phyloP scores from a whole-genome alignment of 2,888 invertebrate genomes.

The Entomobrya proxima region DNA sequence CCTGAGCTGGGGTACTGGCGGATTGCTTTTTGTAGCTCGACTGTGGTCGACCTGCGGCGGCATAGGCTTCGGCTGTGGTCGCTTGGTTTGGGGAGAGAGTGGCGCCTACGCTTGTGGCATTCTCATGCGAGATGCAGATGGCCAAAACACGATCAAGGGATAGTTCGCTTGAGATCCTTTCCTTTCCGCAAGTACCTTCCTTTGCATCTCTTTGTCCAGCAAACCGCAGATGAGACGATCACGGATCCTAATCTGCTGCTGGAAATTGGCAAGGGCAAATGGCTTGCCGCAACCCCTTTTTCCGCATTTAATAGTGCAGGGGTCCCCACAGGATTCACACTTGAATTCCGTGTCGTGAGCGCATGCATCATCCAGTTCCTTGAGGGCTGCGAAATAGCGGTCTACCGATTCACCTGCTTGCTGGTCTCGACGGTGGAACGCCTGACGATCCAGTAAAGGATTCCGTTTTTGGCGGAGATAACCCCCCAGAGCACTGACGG shows the following conservation, averaged over 20 bases:
- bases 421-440: slow-evolving; percentile 32
- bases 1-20: no score
- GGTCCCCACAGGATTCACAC: neutral
- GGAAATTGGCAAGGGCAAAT: neutral
- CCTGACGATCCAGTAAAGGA: slow-evolving; percentile 24
- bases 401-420: slow-evolving; percentile 20
- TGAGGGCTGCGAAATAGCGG: slow-evolving; percentile 9
- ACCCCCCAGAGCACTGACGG: neutral
- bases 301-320: neutral
- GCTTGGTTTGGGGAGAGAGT: neutral
- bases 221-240: slow-evolving; percentile 47
- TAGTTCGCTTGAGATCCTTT: neutral
- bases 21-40: neutral
- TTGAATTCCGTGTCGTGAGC: neutral
- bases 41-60: neutral
- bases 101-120: neutral
- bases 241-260: slow-evolving; percentile 30
- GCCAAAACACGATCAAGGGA: slow-evolving; percentile 13
- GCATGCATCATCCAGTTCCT: slow-evolving; percentile 26
- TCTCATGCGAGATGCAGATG: slow-evolving; percentile 7
- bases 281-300: neutral
- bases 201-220: slow-evolving; percentile 33
- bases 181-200: slow-evolving; percentile 22
- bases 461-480: slow-evolving; percentile 24
- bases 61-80: neutral